These are phyloP conservation scores for Selene dorsalis DNA, from an alignment of 2,797 vertebrate genomes.

Conservation along the genomic window DNA sequence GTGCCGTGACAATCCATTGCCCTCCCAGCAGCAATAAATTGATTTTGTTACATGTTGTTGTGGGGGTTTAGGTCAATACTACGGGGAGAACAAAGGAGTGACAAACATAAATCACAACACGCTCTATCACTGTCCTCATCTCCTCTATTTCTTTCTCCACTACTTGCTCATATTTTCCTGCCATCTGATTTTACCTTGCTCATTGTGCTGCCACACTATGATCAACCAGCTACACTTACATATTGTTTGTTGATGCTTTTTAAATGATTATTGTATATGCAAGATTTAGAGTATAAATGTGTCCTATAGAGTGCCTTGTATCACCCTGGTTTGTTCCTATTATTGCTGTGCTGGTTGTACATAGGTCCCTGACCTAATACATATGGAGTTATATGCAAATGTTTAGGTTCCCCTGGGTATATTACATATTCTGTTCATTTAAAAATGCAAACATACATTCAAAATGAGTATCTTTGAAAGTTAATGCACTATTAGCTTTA, in stretches of 20 bases:
- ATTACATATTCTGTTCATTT: not conserved
- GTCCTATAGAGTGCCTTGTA: not conserved
- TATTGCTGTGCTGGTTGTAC: not conserved
- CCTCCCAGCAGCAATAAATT: constrained; percentile 65
- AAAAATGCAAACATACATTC: too few relatives aligned
- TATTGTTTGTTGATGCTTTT: not conserved
- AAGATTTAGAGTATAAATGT: not conserved
- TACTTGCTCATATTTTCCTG: not conserved
- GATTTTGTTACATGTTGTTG: constrained; percentile 60
- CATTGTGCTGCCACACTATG: not conserved
- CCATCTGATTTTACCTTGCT: not conserved
- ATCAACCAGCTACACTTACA: not conserved
- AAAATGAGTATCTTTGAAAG: not conserved
- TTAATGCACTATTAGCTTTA: not conserved
- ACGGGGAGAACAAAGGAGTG: not conserved
- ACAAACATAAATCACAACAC: constrained; percentile 40
- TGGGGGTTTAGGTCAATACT: constrained; percentile 43
- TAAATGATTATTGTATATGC: not conserved
- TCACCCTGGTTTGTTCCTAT: not conserved
- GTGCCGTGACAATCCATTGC: constrained; percentile 59
- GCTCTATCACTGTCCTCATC: not conserved
- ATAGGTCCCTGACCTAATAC: not conserved
- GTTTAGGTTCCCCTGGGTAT: not conserved
- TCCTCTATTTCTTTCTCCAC: not conserved
- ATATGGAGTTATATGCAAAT: too few relatives aligned